These are phyloP conservation scores for Lottia gigantea DNA, from an alignment of 2,888 invertebrate genomes.

Conservation along the genomic window DNA sequence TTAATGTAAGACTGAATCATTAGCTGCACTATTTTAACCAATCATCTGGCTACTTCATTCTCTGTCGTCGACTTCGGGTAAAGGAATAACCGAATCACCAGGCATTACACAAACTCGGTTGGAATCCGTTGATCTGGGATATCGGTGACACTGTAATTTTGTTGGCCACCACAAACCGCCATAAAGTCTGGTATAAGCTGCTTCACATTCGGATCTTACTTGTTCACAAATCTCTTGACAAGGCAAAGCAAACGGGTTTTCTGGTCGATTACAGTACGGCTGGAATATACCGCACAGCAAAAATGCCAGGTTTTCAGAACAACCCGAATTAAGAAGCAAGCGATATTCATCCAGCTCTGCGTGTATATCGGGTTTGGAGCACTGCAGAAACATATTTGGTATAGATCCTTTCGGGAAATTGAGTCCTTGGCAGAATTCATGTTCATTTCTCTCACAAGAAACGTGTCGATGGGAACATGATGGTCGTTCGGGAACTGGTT, in stretches of 20 bases:
- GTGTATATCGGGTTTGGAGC: constrained; percentile 29
- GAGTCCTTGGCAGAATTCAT: constrained; percentile 35
- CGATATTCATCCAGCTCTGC: constrained; percentile 40
- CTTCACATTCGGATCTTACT: constrained; percentile 37
- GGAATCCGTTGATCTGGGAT: constrained; percentile 27
- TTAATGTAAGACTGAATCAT: too few species aligned
- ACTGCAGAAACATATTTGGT: constrained; percentile 53
- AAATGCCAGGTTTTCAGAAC: constrained; percentile 36
- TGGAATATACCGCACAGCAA: constrained; percentile 46
- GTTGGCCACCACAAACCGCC: constrained; percentile 49
- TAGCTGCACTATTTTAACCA: too few species aligned
- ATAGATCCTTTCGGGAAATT: constrained; percentile 39
- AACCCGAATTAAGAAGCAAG: constrained; percentile 32
- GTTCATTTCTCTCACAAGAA: constrained; percentile 12
- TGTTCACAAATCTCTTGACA: constrained; percentile 47
- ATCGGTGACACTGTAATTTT: constrained; percentile 56
- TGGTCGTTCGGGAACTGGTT: constrained; percentile 1
- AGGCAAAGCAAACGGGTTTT: constrained; percentile 38
- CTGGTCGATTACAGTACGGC: constrained; percentile 37
- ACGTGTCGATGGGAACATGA: neutral
- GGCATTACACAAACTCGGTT: constrained; percentile 40
- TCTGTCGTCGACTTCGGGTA: neutral
- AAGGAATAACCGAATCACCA: constrained; percentile 26
- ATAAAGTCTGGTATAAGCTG: constrained; percentile 31
- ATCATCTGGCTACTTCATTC: too few species aligned